Percentiles rank a stretch among this genome's conserved stretches.
Evolutionary conservation across 1,140 invertebrate genomes (phyloP).

Genomic region (Drosophila ananassae): DNA sequence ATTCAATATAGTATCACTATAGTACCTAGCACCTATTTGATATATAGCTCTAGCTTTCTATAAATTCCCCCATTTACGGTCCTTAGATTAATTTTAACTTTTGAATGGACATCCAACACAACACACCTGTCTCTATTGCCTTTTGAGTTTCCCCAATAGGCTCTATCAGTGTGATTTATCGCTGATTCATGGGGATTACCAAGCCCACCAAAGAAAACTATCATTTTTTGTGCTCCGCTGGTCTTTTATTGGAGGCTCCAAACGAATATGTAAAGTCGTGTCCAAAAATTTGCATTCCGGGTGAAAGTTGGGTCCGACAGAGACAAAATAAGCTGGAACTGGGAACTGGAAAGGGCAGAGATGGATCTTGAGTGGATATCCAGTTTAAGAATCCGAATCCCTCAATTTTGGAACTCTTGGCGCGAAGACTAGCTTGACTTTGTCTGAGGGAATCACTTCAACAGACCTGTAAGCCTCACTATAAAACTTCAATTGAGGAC

Average conservation of each 20-base stretch:
- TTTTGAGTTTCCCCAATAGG: neutral
- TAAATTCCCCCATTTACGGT: neutral
- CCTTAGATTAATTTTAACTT: neutral
- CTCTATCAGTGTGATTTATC: slow-evolving; percentile 6
- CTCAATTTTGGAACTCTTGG: too few species aligned
- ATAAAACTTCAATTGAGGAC: too few species aligned
- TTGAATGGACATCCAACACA: neutral
- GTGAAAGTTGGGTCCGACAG: neutral
- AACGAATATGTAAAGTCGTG: neutral
- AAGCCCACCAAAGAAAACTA: slow-evolving; percentile 1
- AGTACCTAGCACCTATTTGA: neutral
- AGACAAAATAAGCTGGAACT: neutral
- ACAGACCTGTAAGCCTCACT: too few species aligned
- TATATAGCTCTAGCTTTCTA: neutral
- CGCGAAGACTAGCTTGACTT: too few species aligned
- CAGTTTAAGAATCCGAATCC: too few species aligned
- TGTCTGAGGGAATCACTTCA: too few species aligned
- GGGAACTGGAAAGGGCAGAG: neutral
- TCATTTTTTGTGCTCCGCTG: neutral
- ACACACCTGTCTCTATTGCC: neutral
- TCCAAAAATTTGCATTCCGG: neutral
- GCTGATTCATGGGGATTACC: neutral
- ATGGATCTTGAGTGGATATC: too few species aligned
- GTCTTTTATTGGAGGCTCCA: neutral
- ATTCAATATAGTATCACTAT: too few species aligned